Conservation (phyloP, 2,113 vertebrate species). For the Ptyas mucosa region DNA sequence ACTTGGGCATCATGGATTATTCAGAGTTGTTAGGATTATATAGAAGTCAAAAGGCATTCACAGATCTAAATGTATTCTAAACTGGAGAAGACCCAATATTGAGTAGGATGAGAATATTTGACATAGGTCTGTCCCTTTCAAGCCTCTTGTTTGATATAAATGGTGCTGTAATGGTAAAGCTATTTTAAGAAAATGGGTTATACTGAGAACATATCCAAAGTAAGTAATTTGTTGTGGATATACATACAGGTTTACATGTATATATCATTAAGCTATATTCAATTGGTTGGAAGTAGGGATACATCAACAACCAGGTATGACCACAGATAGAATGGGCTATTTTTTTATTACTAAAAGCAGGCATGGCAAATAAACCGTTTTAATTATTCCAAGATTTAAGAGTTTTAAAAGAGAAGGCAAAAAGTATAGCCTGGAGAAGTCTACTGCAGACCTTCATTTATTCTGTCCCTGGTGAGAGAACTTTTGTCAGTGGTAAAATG, state of each 20-base stretch:
- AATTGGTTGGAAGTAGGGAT: neutral
- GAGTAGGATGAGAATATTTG: neutral
- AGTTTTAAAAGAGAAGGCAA: neutral
- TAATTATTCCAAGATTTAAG: neutral
- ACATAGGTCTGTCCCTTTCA: neutral
- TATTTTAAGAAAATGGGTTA: neutral
- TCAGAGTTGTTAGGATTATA: neutral
- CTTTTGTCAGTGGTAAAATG: neutral
- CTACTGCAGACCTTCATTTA: neutral
- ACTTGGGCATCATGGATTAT: neutral
- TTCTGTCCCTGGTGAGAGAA: neutral
- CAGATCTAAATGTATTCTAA: neutral
- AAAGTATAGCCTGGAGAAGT: neutral
- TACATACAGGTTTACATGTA: neutral
- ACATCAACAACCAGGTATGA: neutral
- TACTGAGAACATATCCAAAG: neutral
- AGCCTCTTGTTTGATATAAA: neutral
- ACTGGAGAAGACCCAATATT: neutral
- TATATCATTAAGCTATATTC: neutral
- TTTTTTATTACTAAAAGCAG: too few species aligned
- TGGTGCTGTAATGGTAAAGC: neutral
- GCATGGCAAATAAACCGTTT: neutral
- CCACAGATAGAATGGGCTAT: too few species aligned
- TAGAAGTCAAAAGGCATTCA: neutral
- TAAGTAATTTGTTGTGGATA: neutral